These are phyloP conservation scores for Achatina immaculata DNA, from an alignment of 1,140 invertebrate species.

Conservation along the genomic window DNA sequence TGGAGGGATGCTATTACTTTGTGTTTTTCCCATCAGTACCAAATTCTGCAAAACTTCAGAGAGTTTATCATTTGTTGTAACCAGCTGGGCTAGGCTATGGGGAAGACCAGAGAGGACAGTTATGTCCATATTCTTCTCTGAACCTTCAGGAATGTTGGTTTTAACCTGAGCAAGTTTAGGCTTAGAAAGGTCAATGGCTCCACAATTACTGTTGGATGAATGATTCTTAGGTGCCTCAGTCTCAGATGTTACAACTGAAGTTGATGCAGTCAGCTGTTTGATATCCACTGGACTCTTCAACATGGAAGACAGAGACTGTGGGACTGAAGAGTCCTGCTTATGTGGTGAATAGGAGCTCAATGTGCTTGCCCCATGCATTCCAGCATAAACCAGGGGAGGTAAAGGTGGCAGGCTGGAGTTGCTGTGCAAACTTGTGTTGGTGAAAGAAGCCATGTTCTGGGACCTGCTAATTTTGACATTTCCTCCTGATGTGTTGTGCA, in stretches of 20 bases:
- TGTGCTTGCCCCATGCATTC: neutral
- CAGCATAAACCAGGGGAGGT: neutral
- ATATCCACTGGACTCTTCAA: neutral
- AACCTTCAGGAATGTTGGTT: neutral
- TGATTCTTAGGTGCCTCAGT: neutral
- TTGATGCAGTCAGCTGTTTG: neutral
- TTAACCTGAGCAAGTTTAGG: slow-evolving; percentile 7
- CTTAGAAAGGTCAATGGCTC: slow-evolving; percentile 36
- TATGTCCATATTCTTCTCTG: neutral
- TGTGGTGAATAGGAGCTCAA: neutral
- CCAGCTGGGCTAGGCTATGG: neutral
- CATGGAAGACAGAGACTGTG: neutral
- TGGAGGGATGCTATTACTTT: neutral
- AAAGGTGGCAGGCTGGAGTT: neutral
- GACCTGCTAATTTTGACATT: neutral
- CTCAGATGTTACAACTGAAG: neutral
- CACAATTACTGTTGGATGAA: slow-evolving; percentile 14
- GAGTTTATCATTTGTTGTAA: neutral
- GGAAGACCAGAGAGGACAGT: neutral
- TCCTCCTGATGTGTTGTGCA: neutral
- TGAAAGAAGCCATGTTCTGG: neutral
- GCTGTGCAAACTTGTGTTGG: neutral
- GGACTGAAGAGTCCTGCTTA: neutral
- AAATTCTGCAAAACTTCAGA: slow-evolving; percentile 2
- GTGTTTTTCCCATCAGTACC: neutral